Evolutionary conservation across 2,888 invertebrate species (phyloP), one percentile per base, ranked within the genome.

Genomic region (Leucoptera coffeella): DNA sequence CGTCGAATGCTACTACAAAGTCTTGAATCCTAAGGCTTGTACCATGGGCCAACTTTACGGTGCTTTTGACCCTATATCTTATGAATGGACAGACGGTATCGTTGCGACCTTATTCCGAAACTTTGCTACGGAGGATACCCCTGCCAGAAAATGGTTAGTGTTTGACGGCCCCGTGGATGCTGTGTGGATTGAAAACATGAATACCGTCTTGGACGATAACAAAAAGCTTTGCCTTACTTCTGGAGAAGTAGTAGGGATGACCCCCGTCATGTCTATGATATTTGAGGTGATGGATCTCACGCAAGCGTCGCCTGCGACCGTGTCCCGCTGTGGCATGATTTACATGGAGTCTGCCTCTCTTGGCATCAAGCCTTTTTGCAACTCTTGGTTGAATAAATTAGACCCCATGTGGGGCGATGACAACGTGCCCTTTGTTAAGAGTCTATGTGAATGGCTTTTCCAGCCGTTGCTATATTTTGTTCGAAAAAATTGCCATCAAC

Each of bases 21-120:
- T 87, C 7, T 77, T 95, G 26, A 95, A 94, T 64, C 95, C 95
- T 1, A 95, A 94, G 62, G 78, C 93, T 1, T 83, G 95, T 26
- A 91, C 91, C 2, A 85, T 92, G 82, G 90, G 88, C 9, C 92
- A 93, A 48, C 59, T 95, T 11, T 95, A 91, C 47, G 94, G 94
- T 2, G 85, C 85, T 35, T 92, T 93, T 50, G 92, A 95, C 67
- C 85, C 87, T 1, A 76, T 87, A 25, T 90, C 93, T 0, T 89
- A 90, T 39, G 93, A 94, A 61, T 91, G 91, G 90, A 82, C 80
- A 1, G 91, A 91, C 50, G 91, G 91, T 4, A 81, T 94, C 15
- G 82, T 87, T 19, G 84, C 90, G 0, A 81, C 78, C 3, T 81
- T 84, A 54, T 90, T 85, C 58, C 62, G 93, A 42, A 73, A 77